Conservation (phyloP, 2,797 vertebrate genomes). For the Staurois parvus region DNA sequence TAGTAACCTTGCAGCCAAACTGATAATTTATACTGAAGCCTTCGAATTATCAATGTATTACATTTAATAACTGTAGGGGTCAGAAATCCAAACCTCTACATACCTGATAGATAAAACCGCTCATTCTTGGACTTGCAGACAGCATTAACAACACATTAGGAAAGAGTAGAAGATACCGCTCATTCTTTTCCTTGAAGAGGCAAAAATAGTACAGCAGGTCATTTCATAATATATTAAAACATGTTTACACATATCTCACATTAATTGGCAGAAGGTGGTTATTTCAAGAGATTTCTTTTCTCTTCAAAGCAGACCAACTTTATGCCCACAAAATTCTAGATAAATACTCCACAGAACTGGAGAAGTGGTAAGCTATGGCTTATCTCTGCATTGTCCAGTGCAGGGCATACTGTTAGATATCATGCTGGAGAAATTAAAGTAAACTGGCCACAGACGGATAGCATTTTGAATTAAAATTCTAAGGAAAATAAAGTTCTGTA, state of each 20-base stretch:
- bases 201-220: neutral
- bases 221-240: neutral
- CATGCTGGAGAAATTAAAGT: too few species aligned
- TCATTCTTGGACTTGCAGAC: conserved; percentile 98
- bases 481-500: too few species aligned
- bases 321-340: too few species aligned
- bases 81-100: conserved; percentile 35
- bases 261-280: neutral
- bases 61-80: neutral
- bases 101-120: conserved; percentile 98
- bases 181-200: conserved; percentile 89
- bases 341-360: too few species aligned
- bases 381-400: too few species aligned
- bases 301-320: too few species aligned
- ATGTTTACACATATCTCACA: neutral
- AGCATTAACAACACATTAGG: conserved; percentile 94
- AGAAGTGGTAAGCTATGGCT: too few species aligned
- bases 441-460: too few species aligned
- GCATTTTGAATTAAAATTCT: too few species aligned
- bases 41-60: neutral
- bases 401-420: too few species aligned
- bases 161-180: conserved; percentile 97
- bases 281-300: too few species aligned
- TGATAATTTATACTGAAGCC: neutral
- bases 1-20: neutral